Evolutionary conservation across 2,113 vertebrate genomes (phyloP), one percentile per base, ranked within the genome.

Genomic region (Coptodon rendalli): DNA sequence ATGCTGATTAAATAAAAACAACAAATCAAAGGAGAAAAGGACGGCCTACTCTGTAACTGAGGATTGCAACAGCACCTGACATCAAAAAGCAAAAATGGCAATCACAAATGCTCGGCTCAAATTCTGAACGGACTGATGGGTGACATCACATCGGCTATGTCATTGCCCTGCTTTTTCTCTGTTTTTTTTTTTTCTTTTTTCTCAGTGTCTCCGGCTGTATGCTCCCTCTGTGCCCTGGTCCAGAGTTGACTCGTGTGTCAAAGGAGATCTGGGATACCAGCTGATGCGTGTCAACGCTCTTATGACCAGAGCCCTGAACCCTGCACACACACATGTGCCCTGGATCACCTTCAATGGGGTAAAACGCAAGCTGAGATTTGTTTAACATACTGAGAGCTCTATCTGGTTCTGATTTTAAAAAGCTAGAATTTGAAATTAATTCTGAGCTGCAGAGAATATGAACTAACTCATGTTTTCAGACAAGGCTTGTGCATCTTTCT

Each of bases 271-370:
- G 0, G 98, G 98, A 7, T 61, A 59, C 1, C 79, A 92, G 76
- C 96, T 99, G 78, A 97, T 98, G 96, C 97, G 97, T 34, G 12
- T 1, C 14, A 98, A 98, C 0, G 97, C 97, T 1, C 93, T 93
- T 38, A 91, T 90, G 81, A 99, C 98, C 0, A 48, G 90, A 1
- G 96, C 95, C 0, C 96, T 99, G 19, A 84, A 89, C 6, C 98
- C 98, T 0, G 94, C 95, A 0, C 98, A 97, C 61, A 6, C 95
- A 0, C 97, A 97, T 0, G 97, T 98, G 22, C 98, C 98, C 73
- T 99, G 98, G 98, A 94, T 98, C 79, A 94, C 97, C 10, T 19
- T 99, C 86, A 95, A 98, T 0, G 97, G 97, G 97, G 98, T 98
- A 96, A 92, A 83, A 59, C 13, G 16, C 53, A 12, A 29, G 4